phyloP scores from a whole-genome alignment of 2,797 vertebrate species.

The Naso thynnoides region DNA sequence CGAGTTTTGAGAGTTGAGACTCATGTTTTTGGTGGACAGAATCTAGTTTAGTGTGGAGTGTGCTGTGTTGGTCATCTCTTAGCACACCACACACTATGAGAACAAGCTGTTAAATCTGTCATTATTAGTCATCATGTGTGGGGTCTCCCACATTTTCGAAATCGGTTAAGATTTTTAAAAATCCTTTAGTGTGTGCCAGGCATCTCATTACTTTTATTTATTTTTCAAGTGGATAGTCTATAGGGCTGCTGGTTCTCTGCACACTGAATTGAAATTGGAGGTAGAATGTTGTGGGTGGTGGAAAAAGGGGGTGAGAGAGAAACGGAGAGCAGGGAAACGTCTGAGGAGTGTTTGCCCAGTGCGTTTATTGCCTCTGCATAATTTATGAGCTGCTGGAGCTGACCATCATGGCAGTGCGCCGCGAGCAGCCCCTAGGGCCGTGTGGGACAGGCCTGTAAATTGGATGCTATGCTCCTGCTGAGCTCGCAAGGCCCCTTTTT shows the following conservation, averaged over 20 bases:
- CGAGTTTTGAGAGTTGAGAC: too few species aligned
- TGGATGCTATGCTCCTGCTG: conserved; percentile 91
- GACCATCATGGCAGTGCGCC: conserved; percentile 91
- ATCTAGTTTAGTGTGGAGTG: too few species aligned
- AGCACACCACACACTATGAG: too few species aligned
- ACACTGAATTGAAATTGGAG: conserved; percentile 78
- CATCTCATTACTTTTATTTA: conserved; percentile 51
- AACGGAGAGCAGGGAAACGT: conserved; percentile 75
- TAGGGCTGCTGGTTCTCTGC: conserved; percentile 75
- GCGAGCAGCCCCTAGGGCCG: conserved; percentile 89
- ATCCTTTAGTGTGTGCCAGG: too few species aligned
- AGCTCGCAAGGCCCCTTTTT: conserved; percentile 86
- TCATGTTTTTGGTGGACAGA: too few species aligned
- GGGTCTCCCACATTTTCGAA: too few species aligned
- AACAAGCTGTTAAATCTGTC: too few species aligned
- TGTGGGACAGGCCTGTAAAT: conserved; percentile 94
- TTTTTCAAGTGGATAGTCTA: conserved; percentile 72
- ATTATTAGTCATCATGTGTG: too few species aligned
- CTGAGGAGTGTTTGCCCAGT: conserved; percentile 89
- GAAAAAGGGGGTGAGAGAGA: conserved; percentile 57
- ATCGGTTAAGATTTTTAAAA: too few species aligned
- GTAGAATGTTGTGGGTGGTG: conserved; percentile 56
- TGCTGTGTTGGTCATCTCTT: too few species aligned
- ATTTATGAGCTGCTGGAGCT: conserved; percentile 94
- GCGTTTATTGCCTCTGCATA: conserved; percentile 97